Evolutionary conservation across 2,113 vertebrate genomes (phyloP).

Genomic region (Rhea americana): DNA sequence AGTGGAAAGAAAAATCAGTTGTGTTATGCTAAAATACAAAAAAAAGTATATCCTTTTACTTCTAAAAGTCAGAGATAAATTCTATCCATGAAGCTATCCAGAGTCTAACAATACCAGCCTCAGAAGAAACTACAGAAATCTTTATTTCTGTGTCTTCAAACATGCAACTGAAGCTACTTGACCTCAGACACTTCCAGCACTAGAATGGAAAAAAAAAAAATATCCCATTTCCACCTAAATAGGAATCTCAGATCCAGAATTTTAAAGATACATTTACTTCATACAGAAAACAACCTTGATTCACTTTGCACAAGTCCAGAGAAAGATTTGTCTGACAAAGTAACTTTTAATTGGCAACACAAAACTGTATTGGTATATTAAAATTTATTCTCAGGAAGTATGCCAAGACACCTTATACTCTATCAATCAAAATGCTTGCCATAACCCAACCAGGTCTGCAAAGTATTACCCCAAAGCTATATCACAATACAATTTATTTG

Average conservation of each 20-base stretch:
- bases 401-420: background rate
- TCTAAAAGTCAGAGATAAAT: background rate
- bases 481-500: too few species aligned
- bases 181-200: background rate
- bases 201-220: background rate
- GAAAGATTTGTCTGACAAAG: background rate
- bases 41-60: background rate
- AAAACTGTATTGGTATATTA: background rate
- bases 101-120: background rate
- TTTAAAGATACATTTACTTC: background rate
- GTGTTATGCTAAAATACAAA: background rate
- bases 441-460: background rate
- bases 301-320: background rate
- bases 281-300: background rate
- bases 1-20: background rate
- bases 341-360: background rate
- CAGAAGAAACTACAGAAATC: background rate
- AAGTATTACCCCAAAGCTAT: background rate
- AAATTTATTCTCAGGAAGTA: background rate
- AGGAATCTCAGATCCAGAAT: background rate
- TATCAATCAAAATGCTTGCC: background rate
- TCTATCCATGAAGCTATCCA: background rate
- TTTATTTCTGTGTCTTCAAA: background rate
- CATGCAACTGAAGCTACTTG: accelerated
- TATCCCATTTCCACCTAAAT: background rate